Base-by-base conservation (phyloP, 2,797 vertebrate genomes). In the Lateolabrax maculatus region DNA sequence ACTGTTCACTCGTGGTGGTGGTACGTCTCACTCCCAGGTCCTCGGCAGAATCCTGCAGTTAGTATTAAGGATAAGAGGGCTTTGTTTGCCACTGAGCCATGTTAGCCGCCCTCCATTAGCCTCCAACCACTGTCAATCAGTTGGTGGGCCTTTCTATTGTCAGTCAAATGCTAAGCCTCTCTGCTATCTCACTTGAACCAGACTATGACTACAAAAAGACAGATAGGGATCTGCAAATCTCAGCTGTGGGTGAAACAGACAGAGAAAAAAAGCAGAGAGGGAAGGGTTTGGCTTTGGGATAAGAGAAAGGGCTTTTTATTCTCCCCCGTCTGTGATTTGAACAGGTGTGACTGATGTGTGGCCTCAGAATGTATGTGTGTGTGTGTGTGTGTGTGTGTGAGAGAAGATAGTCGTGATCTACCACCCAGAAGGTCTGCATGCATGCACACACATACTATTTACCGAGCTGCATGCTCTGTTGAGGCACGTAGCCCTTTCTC, bases 311-410 rank as follows among this genome's bases (percentile, higher is more conserved):
- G 43, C 52, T 85, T 90, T 86, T 91, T 75, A 81, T 92, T 86
- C 58, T 76, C 63, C 37, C 48, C 63, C 7, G 62, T 71, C 56
- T 87, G 60, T 4, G 64, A 86, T 83, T 86, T 84, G 51, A 91
- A 89, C 89, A 95, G 92, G 87, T 91, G 86, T 81, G 81, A 84
- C 80, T 76, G 79, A 89, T 89, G 85, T 85, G 79, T 80, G 90
- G 86, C 70, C 77, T 84, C n/a, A 4, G 25, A 62, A 23, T 44
- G 21, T 51, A 6, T 51, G 49, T 49, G 48, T 49, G 41, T 43
- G 41, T 43, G 13, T 43, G 43, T 46, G 18, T 46, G 18, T 67
- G 34, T 58, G 71, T 74, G 60, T 57, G 55, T 34, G 31, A 4
- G 44, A 44, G 57, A 64, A 80, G 80, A 89, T 56, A 79, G 70